A percentile compares a stretch with the other conserved stretches of the same genome.
phyloP scores from a whole-genome alignment of 2,797 vertebrate species.

The Cheracebus regulus region DNA sequence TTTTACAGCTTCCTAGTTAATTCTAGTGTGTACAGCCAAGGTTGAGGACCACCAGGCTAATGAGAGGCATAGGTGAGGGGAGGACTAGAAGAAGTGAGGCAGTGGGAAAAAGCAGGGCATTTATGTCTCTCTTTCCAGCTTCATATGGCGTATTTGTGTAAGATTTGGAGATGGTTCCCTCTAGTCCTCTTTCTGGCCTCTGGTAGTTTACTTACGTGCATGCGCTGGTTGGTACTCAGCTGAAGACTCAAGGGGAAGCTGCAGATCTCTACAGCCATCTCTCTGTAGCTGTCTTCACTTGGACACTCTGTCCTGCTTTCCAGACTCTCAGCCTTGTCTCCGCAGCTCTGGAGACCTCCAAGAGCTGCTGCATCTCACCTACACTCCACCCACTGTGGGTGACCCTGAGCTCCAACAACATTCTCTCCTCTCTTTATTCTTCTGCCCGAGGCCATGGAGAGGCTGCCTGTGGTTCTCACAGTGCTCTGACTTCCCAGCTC shows the following conservation, averaged over 20 bases:
- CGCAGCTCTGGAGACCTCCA: not conserved
- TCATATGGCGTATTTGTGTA: not conserved
- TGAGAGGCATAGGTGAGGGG: not conserved
- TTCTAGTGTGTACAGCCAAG: not conserved
- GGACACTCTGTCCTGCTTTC: not conserved
- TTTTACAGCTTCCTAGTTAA: not conserved
- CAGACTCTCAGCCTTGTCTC: not conserved
- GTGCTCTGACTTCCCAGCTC: not conserved
- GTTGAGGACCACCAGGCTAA: not conserved
- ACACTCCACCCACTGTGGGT: rapidly evolving
- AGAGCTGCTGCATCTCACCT: not conserved
- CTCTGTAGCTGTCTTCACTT: too few species aligned
- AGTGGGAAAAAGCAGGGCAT: not conserved
- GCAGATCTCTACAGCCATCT: not conserved
- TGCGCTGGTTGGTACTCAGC: not conserved
- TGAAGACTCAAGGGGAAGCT: not conserved
- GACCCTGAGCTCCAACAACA: not conserved
- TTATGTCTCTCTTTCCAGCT: not conserved
- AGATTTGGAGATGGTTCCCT: not conserved
- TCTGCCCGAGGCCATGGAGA: not conserved
- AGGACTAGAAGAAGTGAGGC: not conserved
- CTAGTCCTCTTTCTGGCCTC: not conserved
- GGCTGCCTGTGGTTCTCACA: not conserved
- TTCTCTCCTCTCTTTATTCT: not conserved
- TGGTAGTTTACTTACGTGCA: not conserved